A percentile compares a stretch with the other conserved stretches of the same genome.
These are phyloP conservation scores for Ophraella communa DNA, from an alignment of 2,888 invertebrate genomes.

Conservation along the genomic window DNA sequence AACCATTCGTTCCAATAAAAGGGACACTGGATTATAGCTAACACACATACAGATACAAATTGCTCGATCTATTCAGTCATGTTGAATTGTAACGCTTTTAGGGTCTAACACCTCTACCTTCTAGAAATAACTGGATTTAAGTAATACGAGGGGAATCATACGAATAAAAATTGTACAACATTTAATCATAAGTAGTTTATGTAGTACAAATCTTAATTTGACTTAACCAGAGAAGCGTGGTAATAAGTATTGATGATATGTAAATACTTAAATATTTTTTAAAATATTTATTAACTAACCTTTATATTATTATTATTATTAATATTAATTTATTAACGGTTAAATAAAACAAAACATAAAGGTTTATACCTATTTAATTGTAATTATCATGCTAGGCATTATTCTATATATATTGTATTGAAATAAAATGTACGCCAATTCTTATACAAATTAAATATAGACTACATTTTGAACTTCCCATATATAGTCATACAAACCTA, in stretches of 20 bases:
- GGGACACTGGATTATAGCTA: constrained; percentile 45
- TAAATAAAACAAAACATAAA: too few species aligned
- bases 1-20: constrained; percentile 38
- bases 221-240: too few species aligned
- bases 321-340: too few species aligned
- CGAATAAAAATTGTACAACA: too few species aligned
- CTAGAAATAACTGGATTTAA: constrained; percentile 16
- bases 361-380: too few species aligned
- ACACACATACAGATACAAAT: constrained; percentile 51
- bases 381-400: too few species aligned
- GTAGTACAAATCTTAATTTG: too few species aligned
- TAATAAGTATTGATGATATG: too few species aligned
- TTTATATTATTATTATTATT: too few species aligned
- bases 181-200: too few species aligned
- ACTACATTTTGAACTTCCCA: not conserved
- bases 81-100: constrained; percentile 38
- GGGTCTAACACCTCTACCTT: constrained; percentile 50
- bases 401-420: not conserved
- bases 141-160: constrained; percentile 12
- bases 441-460: not conserved
- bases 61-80: constrained; percentile 50
- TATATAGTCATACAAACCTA: not conserved
- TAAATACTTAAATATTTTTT: too few species aligned
- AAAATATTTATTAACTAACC: too few species aligned
- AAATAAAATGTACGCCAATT: not conserved